Percentiles rank a stretch among this genome's conserved stretches.
These are phyloP conservation scores for Origma solitaria DNA, from an alignment of 2,113 vertebrate species.

Conservation along the genomic window DNA sequence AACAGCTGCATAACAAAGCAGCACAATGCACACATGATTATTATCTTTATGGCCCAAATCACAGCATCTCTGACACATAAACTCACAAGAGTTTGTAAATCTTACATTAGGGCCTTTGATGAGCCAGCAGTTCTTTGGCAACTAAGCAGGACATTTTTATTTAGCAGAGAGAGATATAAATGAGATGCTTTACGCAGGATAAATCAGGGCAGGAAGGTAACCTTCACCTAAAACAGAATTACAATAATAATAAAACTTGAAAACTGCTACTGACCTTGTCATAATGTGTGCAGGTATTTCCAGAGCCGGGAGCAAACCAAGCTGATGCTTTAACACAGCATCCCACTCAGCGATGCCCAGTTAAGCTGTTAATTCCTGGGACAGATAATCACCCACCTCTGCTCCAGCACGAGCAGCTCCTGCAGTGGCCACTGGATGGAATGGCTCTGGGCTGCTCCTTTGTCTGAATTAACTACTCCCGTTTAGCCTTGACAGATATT, in stretches of 20 bases:
- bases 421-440: background rate
- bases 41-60: background rate
- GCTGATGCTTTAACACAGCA: background rate
- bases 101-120: background rate
- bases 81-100: background rate
- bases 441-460: background rate
- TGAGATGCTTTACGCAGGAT: background rate
- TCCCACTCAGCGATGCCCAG: background rate
- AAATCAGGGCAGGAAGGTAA: background rate
- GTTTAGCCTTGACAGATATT: conserved; percentile 58
- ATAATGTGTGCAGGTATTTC: conserved; percentile 30
- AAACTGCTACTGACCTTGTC: conserved; percentile 67
- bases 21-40: background rate
- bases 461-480: conserved; percentile 1
- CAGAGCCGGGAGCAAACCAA: background rate
- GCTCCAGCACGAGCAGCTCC: background rate
- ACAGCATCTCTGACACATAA: background rate
- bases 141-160: background rate
- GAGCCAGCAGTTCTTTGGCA: background rate
- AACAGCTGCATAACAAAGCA: background rate
- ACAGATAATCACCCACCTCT: background rate
- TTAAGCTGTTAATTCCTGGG: background rate
- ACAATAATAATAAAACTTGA: background rate
- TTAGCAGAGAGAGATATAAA: background rate
- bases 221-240: background rate